Base-by-base conservation (phyloP, 2,888 invertebrate genomes). In the Neocrepidodera transversa region DNA sequence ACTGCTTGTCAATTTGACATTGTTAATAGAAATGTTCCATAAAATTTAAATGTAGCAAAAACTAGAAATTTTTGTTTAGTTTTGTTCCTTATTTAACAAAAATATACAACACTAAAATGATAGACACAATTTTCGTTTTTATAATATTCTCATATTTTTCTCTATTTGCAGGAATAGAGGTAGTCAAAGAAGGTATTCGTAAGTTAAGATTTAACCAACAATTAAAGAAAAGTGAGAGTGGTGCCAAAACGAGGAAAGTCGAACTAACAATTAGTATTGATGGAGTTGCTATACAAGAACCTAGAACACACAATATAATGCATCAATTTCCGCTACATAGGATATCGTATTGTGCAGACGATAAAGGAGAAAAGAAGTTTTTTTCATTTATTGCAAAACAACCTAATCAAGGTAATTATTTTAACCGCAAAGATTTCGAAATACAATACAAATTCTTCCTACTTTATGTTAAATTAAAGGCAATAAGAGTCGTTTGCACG, bases 331-430 rank as follows among this genome's bases (percentile, higher is more conserved):
- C 97, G 0, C 83, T 98, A 42, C 97, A 97, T 79, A 88, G 96
- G 82, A 98, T 98, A 81, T 97, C 97, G 0, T 98, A 98, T 82
- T 98, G 97, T 82, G 97, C 98, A 1, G 98, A 98, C 78, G 98
- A 98, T 81, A 98, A 98, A 78, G 94, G 95, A 50, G 97, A 97
- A 71, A 97, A 97, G 80, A 92, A 94, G 71, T 96, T 97, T 82
- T 97, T 98, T 82, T 94, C 94, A 6, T 96, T 95, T 79, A 95
- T 96, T 66, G 95, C 94, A 32, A 95, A 95, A 79, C 89, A 90
- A 71, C 76, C 78, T 23, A 76, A 74, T 66, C 77, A 79, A 74
- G 78, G 78, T 79, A 66, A 69, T 63, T 48, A 6, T n/a, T n/a
- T n/a, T n/a, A n/a, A n/a, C n/a, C n/a, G n/a, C n/a, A n/a, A n/a